A percentile compares a stretch with the other conserved stretches of the same genome.
phyloP scores from a whole-genome alignment of 2,888 invertebrate species.

The Athripsodes cinereus region DNA sequence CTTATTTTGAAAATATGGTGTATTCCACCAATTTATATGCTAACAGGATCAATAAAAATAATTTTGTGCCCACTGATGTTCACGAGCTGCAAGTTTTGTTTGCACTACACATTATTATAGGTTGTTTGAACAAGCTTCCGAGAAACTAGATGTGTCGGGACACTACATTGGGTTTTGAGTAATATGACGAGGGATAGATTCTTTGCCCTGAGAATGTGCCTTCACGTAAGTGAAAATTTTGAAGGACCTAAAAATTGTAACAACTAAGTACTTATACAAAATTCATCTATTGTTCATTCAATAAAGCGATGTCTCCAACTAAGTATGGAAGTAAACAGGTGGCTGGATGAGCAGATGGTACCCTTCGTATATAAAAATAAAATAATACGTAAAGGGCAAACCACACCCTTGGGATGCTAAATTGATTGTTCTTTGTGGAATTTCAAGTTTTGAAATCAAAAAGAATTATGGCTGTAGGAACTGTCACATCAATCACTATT shows the following conservation, averaged over 20 bases:
- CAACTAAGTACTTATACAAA: constrained; percentile 1
- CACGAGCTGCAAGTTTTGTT: constrained; percentile 1
- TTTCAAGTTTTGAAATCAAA: constrained; percentile 4
- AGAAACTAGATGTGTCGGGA: neutral
- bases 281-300: neutral
- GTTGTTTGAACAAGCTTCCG: constrained; percentile 1
- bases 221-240: neutral
- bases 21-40: constrained; percentile 1
- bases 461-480: neutral
- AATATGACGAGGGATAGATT: neutral
- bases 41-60: neutral
- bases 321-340: neutral
- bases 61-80: neutral
- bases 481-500: neutral
- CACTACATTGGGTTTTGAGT: neutral
- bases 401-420: no score
- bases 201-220: constrained; percentile 2
- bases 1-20: constrained; percentile 1
- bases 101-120: no score
- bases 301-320: neutral
- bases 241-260: neutral
- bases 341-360: neutral
- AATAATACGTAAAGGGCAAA: no score
- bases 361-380: neutral
- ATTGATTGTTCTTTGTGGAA: neutral